A percentile compares a stretch with the other conserved stretches of the same genome.
Conservation (phyloP, 2,113 vertebrate species). For the Apeltes quadracus region DNA sequence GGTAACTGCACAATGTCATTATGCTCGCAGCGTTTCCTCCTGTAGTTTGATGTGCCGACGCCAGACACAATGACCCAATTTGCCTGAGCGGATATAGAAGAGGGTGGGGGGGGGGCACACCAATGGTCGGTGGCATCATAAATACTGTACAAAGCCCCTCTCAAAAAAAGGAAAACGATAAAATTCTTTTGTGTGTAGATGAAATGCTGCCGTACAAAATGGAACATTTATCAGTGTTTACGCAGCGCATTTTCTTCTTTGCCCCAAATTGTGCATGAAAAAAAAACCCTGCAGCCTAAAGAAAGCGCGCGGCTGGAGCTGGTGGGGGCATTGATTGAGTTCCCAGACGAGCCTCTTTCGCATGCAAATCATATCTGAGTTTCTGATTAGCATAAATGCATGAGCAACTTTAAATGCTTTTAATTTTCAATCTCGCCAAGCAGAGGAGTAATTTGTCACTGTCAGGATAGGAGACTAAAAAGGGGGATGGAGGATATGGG, state of each 20-base stretch:
- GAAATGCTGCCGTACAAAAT: conserved; percentile 51
- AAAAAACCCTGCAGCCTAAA: conserved; percentile 81
- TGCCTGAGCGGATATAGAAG: conserved; percentile 62
- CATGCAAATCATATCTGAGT: conserved; percentile 99
- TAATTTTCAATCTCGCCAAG: conserved; percentile 99
- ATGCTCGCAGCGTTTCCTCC: conserved; percentile 52
- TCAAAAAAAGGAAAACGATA: conserved; percentile 37
- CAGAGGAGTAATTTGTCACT: conserved; percentile 99
- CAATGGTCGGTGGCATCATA: conserved; percentile 62
- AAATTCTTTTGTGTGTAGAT: conserved; percentile 43
- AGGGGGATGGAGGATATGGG: conserved; percentile 65
- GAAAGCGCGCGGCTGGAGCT: conserved; percentile 85
- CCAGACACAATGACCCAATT: conserved; percentile 80
- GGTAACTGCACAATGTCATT: conserved; percentile 60
- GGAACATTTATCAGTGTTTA: conserved; percentile 65
- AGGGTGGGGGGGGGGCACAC: no score
- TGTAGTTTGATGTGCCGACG: conserved; percentile 65
- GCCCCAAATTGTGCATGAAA: conserved; percentile 60
- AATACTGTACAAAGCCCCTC: conserved; percentile 72
- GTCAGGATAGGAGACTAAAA: conserved; percentile 99
- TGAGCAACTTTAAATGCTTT: conserved; percentile 99
- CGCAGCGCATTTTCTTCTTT: conserved; percentile 57
- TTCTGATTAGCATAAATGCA: conserved; percentile 99
- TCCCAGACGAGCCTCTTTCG: conserved; percentile 98
- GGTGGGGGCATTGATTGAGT: conserved; percentile 90